Evolutionary conservation across 2,113 vertebrate genomes (phyloP), one percentile per base, ranked within the genome.

Genomic region (Ascaphus truei): DNA sequence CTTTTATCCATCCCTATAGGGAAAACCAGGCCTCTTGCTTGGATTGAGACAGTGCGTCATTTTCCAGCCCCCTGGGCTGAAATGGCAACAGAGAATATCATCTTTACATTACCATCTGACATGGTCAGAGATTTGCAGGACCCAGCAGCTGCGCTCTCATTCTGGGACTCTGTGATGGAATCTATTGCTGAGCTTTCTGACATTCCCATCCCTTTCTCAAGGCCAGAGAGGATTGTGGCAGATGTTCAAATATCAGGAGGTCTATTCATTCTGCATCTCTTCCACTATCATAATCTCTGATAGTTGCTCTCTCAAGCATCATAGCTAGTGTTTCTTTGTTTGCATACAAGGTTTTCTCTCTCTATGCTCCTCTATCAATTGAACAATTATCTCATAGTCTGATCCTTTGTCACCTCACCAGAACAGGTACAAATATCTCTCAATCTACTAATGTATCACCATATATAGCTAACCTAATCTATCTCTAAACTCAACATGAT

Each of bases 181-280:
- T 78, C 26, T 16, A 58, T 92, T 3, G 78, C 89, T n/a, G 88
- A 90, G 29, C 77, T 92, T 16, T 85, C 89, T 1, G 73, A 10
- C n/a, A 67, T 34, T 18, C 85, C 89, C 2, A 65, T 72, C 29
- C 87, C 76, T 55, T 81, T 89, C 25, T 68, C 78, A 0, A 83
- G 86, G 37, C 91, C 91, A 71, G 90, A 92, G 30, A 85, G 90
- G 1, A 81, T 87, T 72, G 88, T 92, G 1, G 23, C 83, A 0
- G 90, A 92, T 13, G 86, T 91, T 66, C 90, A 92, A 58, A 91
- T 91, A 61, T 89, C 88, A 33, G 1, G 34, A 1, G 89, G 90
- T 88, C 33, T 62, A 76, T 15, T 18, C 16, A 8, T 2, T 12
- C n/a, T 53, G 13, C 2, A n/a, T n/a, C 1, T 3, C 10, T 29